phyloP scores from a whole-genome alignment of 2,113 vertebrate species.

The Tragulus kanchil region DNA sequence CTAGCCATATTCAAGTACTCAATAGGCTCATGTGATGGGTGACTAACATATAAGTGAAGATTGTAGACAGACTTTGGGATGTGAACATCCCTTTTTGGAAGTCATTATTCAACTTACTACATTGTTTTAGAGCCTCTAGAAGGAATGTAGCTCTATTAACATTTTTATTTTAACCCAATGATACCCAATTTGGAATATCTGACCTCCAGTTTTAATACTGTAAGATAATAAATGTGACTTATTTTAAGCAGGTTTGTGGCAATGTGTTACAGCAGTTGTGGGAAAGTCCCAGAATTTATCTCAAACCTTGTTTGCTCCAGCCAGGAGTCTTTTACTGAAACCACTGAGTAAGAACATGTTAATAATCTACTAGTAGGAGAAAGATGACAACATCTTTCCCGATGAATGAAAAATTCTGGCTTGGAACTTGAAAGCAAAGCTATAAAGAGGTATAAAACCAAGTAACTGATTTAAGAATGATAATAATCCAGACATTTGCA shows the following conservation, averaged over 20 bases:
- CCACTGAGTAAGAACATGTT: neutral
- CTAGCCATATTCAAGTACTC: neutral
- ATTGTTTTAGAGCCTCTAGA: neutral
- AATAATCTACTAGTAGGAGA: neutral
- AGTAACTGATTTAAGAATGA: neutral
- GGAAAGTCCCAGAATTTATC: neutral
- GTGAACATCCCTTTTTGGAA: neutral
- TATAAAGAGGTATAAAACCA: neutral
- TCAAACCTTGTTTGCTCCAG: conserved; percentile 14
- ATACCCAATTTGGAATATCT: neutral
- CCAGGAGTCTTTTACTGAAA: neutral
- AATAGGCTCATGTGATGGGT: no score
- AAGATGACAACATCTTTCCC: neutral
- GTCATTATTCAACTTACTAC: neutral
- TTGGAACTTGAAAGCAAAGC: neutral
- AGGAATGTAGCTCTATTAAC: neutral
- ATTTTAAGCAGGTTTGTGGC: neutral
- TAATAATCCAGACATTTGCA: neutral
- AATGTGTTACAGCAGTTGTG: neutral
- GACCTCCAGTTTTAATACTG: neutral
- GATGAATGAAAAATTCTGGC: neutral
- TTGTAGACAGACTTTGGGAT: neutral
- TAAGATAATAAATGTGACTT: neutral
- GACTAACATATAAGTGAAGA: neutral
- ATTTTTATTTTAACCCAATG: neutral